Evolutionary conservation across 2,113 vertebrate species (phyloP).

Genomic region (Brachypodius melanocephalos): DNA sequence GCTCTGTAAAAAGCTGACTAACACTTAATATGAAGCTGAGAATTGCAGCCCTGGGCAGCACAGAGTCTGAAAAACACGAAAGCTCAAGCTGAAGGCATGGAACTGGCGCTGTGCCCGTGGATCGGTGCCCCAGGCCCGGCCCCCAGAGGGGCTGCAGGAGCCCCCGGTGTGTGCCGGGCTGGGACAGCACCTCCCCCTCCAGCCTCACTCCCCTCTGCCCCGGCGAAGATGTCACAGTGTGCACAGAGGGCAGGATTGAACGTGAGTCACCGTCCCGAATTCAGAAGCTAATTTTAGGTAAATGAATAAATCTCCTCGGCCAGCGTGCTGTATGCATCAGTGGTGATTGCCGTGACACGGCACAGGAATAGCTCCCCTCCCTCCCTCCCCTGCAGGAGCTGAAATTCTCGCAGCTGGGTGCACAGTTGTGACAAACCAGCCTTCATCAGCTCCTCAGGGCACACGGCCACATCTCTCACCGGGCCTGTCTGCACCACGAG

Average conservation of each 20-base stretch:
- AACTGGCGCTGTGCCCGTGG: neutral
- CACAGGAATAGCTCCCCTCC: slow-evolving; percentile 16
- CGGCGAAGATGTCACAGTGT: neutral
- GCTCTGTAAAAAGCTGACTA: neutral
- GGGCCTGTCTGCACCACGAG: neutral
- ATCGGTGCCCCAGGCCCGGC: neutral
- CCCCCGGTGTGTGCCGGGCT: neutral
- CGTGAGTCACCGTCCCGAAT: neutral
- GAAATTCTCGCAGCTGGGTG: neutral
- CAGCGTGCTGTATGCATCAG: neutral
- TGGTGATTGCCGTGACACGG: neutral
- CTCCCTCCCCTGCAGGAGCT: neutral
- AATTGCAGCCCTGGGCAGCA: neutral
- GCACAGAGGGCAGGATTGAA: neutral
- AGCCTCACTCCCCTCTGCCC: neutral
- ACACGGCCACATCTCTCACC: neutral
- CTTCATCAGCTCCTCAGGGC: neutral
- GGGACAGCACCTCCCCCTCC: neutral
- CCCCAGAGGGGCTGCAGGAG: neutral
- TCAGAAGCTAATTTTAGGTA: neutral
- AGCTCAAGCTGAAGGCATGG: neutral
- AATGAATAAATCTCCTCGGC: neutral
- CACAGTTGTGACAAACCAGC: neutral
- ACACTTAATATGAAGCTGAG: neutral
- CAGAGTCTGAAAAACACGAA: neutral